phyloP scores from a whole-genome alignment of 53 echinoderm and acorn worm species.

The Pentamera pediparva region DNA sequence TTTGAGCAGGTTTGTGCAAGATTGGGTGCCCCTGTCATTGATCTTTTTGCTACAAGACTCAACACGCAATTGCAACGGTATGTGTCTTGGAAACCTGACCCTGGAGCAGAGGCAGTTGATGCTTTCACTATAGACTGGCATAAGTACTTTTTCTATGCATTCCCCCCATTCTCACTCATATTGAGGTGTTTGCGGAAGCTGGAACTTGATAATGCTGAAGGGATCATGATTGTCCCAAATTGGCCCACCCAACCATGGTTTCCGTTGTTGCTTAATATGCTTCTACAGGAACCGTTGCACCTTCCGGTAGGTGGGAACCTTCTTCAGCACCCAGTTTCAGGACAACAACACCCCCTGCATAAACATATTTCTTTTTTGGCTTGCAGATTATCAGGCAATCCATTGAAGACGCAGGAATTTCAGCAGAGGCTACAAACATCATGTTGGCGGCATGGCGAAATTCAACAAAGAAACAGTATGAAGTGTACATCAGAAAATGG shows the following conservation, averaged over 20 bases:
- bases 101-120: slow-evolving; percentile 41
- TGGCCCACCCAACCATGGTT: slow-evolving; percentile 57
- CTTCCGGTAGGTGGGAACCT: too few relatives aligned
- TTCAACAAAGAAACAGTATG: slow-evolving; percentile 36
- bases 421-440: not conserved
- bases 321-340: slow-evolving; percentile 13
- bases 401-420: not conserved
- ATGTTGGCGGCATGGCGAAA: slow-evolving; percentile 18
- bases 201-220: slow-evolving; percentile 27
- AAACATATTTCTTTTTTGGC: too few relatives aligned
- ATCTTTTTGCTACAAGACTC: slow-evolving; percentile 52
- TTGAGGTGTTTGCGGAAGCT: slow-evolving; percentile 33
- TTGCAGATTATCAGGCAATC: too few relatives aligned
- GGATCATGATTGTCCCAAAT: slow-evolving; percentile 42
- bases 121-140: slow-evolving; percentile 53
- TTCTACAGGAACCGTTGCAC: slow-evolving; percentile 11
- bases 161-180: slow-evolving; percentile 45
- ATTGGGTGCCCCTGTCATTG: slow-evolving; percentile 47
- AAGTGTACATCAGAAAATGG: too few relatives aligned
- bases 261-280: slow-evolving; percentile 1
- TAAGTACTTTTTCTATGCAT: slow-evolving; percentile 37
- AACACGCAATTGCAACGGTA: slow-evolving; percentile 48
- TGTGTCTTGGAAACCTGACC: slow-evolving; percentile 53
- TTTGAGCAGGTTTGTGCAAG: not conserved
- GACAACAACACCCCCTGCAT: slow-evolving; percentile 31